These are phyloP conservation scores for Drosophila pandora DNA, from an alignment of 1,140 invertebrate genomes.

Conservation along the genomic window DNA sequence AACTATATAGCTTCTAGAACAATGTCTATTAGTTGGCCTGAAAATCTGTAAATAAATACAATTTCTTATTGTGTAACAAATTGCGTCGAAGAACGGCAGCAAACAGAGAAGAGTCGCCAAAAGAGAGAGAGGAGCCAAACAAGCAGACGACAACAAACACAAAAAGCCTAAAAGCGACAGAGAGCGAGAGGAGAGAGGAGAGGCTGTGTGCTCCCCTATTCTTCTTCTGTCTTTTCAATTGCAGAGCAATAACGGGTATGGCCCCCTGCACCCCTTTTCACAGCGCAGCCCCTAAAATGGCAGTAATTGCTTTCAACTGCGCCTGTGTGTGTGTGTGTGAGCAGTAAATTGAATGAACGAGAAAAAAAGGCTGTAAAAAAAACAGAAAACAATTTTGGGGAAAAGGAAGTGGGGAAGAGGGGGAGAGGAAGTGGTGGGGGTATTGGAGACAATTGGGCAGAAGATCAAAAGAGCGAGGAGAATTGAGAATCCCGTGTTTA, in stretches of 20 bases:
- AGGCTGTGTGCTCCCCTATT: slow-evolving; percentile 42
- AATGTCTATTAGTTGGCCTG: too few relatives aligned
- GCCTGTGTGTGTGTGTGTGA: slow-evolving; percentile 29
- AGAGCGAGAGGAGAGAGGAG: background rate
- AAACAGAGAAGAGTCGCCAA: slow-evolving; percentile 33
- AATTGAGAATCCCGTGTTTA: slow-evolving; percentile 15
- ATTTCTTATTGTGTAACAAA: slow-evolving; percentile 76
- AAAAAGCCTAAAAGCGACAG: slow-evolving; percentile 26
- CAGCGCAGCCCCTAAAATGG: slow-evolving; percentile 43
- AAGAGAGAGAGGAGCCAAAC: slow-evolving; percentile 58
- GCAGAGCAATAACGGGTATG: slow-evolving; percentile 65
- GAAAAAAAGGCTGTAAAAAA: slow-evolving; percentile 67
- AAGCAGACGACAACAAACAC: slow-evolving; percentile 62
- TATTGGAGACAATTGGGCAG: background rate
- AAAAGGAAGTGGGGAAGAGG: background rate
- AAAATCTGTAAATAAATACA: background rate
- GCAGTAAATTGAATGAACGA: slow-evolving; percentile 80
- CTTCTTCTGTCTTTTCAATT: slow-evolving; percentile 60
- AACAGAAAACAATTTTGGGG: slow-evolving; percentile 6
- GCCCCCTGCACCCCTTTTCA: background rate
- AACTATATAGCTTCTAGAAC: too few relatives aligned
- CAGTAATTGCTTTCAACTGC: slow-evolving; percentile 70
- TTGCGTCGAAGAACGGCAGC: slow-evolving; percentile 59
- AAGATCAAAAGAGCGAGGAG: slow-evolving; percentile 53
- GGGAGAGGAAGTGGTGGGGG: background rate